Percentiles rank a stretch among this genome's conserved stretches.
These are phyloP conservation scores for Euzophera pinguis DNA, from an alignment of 2,888 invertebrate species.

Conservation along the genomic window DNA sequence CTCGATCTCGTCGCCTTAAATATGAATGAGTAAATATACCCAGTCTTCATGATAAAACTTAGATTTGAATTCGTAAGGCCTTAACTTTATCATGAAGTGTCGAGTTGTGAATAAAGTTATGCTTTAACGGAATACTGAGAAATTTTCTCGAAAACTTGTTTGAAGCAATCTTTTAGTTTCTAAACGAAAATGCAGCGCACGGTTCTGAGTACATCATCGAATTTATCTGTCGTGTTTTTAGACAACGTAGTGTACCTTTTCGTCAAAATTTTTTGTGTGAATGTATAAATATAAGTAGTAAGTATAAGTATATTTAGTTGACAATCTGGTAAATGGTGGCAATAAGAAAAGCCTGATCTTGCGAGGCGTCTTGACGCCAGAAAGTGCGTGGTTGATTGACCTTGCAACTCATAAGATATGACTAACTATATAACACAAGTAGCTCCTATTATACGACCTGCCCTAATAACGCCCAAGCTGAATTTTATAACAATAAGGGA, in stretches of 20 bases:
- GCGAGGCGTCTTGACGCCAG: too few species aligned
- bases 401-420: too few species aligned
- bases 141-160: slow-evolving; percentile 31
- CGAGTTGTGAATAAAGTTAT: slow-evolving; percentile 23
- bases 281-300: slow-evolving; percentile 3
- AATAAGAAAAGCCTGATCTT: too few species aligned
- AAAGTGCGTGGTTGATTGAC: too few species aligned
- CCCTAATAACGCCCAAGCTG: slow-evolving; percentile 42
- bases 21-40: not conserved
- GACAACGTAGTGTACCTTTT: not conserved
- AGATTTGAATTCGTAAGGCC: not conserved
- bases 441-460: slow-evolving; percentile 45
- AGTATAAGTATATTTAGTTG: too few species aligned
- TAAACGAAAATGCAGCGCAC: slow-evolving; percentile 14
- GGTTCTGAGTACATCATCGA: not conserved
- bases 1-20: not conserved
- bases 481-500: slow-evolving; percentile 41
- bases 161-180: slow-evolving; percentile 32
- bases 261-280: not conserved
- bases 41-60: not conserved
- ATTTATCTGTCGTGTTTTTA: not conserved
- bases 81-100: slow-evolving; percentile 15
- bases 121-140: slow-evolving; percentile 28
- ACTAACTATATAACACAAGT: slow-evolving; percentile 51
- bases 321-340: too few species aligned